These are phyloP conservation scores for Apteryx owenii DNA, from an alignment of 2,113 vertebrate genomes.

Conservation along the genomic window DNA sequence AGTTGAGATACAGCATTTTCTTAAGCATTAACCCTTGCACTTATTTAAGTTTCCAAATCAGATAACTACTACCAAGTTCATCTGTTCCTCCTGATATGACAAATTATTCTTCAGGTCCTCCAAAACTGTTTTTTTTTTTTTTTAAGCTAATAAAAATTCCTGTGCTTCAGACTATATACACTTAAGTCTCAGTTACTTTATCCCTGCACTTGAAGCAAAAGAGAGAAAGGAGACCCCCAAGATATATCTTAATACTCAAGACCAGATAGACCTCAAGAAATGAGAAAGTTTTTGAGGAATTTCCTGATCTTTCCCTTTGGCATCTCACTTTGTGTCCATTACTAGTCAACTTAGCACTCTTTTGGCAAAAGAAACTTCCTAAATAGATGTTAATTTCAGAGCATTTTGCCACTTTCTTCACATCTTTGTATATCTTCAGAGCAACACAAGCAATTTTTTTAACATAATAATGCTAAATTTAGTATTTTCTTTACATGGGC, in stretches of 20 bases:
- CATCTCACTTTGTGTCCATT: neutral
- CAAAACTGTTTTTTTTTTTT: neutral
- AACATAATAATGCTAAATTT: constrained; percentile 53
- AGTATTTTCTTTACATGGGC: constrained; percentile 39
- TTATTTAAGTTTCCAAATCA: neutral
- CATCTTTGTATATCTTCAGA: constrained; percentile 33
- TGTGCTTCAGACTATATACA: neutral
- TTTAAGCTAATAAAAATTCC: neutral
- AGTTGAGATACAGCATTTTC: neutral
- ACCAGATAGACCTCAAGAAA: neutral
- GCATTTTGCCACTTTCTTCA: constrained; percentile 13
- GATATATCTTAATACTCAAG: neutral
- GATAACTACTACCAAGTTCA: neutral
- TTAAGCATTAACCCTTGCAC: neutral
- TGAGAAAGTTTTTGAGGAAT: neutral
- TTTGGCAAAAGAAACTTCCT: neutral
- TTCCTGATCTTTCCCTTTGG: neutral
- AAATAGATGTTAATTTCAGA: constrained; percentile 29
- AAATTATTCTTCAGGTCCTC: neutral
- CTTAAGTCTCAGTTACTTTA: neutral
- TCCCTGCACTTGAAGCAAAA: neutral
- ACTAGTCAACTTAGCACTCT: neutral
- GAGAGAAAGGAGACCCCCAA: neutral
- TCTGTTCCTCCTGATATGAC: neutral
- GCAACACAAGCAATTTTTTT: constrained; percentile 39